Percentiles rank a stretch among this genome's conserved stretches.
Conservation (phyloP, 2,888 invertebrate genomes). For the Melieria omissa region DNA sequence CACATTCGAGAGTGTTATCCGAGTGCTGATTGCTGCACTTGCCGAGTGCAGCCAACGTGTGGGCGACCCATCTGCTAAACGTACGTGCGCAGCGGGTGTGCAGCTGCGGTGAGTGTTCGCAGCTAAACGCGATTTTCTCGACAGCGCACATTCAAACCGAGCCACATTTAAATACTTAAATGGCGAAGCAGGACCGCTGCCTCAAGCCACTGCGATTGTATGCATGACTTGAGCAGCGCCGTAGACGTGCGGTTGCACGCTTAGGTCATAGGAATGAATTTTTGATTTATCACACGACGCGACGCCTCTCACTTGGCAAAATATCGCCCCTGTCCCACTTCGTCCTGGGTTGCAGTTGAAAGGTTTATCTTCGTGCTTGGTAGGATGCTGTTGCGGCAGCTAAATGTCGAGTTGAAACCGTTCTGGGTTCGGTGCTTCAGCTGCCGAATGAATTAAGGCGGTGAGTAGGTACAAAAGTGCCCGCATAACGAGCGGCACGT, state of each 20-base stretch:
- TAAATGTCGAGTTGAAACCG: neutral
- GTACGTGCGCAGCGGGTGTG: too few species aligned
- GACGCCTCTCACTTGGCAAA: slow-evolving; percentile 15
- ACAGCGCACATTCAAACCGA: neutral
- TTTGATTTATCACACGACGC: slow-evolving; percentile 23
- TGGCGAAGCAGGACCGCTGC: neutral
- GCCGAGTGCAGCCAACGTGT: too few species aligned
- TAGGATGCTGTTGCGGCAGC: slow-evolving; percentile 2
- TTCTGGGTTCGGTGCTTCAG: too few species aligned
- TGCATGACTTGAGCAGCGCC: neutral
- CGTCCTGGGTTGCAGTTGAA: slow-evolving; percentile 9
- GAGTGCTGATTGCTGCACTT: too few species aligned
- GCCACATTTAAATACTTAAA: neutral
- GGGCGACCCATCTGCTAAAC: too few species aligned
- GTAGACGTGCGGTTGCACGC: neutral
- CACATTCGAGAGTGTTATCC: too few species aligned
- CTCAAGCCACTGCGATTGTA: neutral
- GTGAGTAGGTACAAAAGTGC: too few species aligned
- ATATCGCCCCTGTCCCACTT: neutral
- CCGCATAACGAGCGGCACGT: too few species aligned
- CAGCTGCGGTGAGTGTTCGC: too few species aligned
- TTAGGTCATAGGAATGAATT: slow-evolving; percentile 4
- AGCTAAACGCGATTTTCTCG: too few species aligned
- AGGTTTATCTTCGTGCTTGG: neutral
- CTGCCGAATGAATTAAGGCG: too few species aligned